Conservation (phyloP, 35 echinoderm and acorn worm species). For the Ophioderma brevispina region DNA sequence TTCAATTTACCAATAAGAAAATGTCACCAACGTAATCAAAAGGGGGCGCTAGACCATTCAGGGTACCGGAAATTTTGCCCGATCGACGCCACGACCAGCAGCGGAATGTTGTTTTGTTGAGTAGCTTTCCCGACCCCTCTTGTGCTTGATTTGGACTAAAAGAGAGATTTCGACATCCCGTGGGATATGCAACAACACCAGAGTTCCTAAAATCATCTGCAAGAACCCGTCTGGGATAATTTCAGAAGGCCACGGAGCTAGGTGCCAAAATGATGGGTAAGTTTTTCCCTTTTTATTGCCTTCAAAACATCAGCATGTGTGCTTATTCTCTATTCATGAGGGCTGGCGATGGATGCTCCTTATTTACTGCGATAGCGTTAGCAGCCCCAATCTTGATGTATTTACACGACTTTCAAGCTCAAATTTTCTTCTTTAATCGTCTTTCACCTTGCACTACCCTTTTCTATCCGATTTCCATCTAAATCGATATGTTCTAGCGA, state of each 20-base stretch:
- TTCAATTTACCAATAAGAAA: background rate
- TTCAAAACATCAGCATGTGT: constrained; percentile 6
- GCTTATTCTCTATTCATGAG: constrained; percentile 13
- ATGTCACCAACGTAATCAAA: background rate
- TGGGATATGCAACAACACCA: background rate
- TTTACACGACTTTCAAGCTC: background rate
- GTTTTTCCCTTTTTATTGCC: constrained; percentile 10
- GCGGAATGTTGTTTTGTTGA: constrained; percentile 7
- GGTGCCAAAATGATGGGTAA: background rate
- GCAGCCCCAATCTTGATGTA: background rate
- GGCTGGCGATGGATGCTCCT: background rate
- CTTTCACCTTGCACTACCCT: background rate
- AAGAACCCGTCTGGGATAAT: background rate
- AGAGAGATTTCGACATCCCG: background rate
- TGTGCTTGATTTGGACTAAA: background rate
- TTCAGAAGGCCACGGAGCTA: background rate
- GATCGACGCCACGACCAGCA: constrained; percentile 1
- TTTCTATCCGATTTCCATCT: background rate
- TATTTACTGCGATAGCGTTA: background rate
- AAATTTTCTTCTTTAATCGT: background rate
- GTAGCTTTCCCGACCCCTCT: background rate
- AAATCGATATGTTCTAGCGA: background rate
- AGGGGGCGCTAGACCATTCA: background rate
- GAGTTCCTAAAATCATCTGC: background rate
- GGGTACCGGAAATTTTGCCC: background rate